These are phyloP conservation scores for Bombus cullumanus DNA, from an alignment of 1,140 invertebrate genomes.

Conservation along the genomic window DNA sequence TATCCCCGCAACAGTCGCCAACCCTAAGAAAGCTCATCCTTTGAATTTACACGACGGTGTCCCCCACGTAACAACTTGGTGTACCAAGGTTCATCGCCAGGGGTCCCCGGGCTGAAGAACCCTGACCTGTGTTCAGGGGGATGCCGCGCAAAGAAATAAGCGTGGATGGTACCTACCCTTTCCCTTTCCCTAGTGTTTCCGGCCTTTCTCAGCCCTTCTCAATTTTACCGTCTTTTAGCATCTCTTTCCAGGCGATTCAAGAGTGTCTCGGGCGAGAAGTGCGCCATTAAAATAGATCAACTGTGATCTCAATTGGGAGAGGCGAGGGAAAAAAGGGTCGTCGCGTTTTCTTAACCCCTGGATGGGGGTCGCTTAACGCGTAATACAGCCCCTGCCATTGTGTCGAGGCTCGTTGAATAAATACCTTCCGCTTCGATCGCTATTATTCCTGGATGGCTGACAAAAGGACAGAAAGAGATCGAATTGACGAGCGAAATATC, in stretches of 20 bases:
- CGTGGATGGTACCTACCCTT: slow-evolving; percentile 19
- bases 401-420: slow-evolving; percentile 10
- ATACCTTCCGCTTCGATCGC: not conserved
- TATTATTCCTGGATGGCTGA: not conserved
- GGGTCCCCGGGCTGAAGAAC: slow-evolving; percentile 25
- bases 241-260: slow-evolving; percentile 47
- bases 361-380: not conserved
- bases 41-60: not conserved
- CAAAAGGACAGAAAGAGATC: not conserved
- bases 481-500: not conserved
- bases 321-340: slow-evolving; percentile 52
- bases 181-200: slow-evolving; percentile 5
- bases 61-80: not conserved
- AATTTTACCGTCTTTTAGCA: slow-evolving; percentile 51
- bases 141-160: slow-evolving; percentile 23
- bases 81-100: not conserved
- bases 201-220: slow-evolving; percentile 47
- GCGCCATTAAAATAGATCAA: slow-evolving; percentile 58
- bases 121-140: slow-evolving; percentile 38
- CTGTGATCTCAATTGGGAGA: slow-evolving; percentile 43
- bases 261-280: slow-evolving; percentile 44
- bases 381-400: slow-evolving; percentile 38
- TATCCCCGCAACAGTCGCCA: not conserved
- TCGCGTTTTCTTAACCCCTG: slow-evolving; percentile 43
- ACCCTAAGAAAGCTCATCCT: not conserved